Conservation (phyloP, 2,888 invertebrate genomes). For the Petrolisthes cinctipes region DNA sequence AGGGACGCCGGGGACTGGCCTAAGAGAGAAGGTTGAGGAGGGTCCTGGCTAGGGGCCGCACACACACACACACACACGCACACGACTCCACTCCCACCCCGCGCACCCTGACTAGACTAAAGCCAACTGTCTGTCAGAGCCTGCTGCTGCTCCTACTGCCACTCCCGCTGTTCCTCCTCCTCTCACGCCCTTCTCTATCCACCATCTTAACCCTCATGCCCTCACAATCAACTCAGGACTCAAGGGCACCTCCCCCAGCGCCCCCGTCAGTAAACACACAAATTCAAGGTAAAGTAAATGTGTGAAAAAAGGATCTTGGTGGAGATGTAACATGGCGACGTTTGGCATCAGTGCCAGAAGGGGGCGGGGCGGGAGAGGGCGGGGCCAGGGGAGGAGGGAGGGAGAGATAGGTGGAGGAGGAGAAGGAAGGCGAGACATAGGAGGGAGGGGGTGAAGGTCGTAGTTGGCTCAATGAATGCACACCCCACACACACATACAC, state of each 20-base stretch:
- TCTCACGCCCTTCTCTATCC: neutral
- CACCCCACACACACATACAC: slow-evolving; percentile 36
- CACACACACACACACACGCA: slow-evolving; percentile 30
- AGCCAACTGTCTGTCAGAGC: slow-evolving; percentile 44
- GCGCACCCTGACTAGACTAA: slow-evolving; percentile 54
- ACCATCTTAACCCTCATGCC: neutral
- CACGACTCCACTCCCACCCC: slow-evolving; percentile 27
- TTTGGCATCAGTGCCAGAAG: slow-evolving; percentile 21
- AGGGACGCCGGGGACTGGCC: neutral
- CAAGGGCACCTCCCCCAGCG: neutral
- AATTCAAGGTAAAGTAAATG: neutral
- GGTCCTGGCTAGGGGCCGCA: neutral
- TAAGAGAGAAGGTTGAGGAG: neutral
- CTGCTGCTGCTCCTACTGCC: slow-evolving; percentile 19
- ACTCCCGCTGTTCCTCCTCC: slow-evolving; percentile 16
- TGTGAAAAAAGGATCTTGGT: neutral
- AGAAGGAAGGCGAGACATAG: slow-evolving; percentile 2
- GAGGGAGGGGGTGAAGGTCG: slow-evolving; percentile 46
- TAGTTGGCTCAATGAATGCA: slow-evolving; percentile 50
- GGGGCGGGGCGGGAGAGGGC: slow-evolving; percentile 17
- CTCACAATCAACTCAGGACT: neutral
- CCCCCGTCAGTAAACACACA: neutral
- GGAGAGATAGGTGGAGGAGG: neutral
- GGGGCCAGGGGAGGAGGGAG: slow-evolving; percentile 8
- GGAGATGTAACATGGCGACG: slow-evolving; percentile 12